A percentile compares a stretch with the other conserved stretches of the same genome.
Evolutionary conservation across 2,113 vertebrate species (phyloP).

Genomic region (Engystomops pustulosus): DNA sequence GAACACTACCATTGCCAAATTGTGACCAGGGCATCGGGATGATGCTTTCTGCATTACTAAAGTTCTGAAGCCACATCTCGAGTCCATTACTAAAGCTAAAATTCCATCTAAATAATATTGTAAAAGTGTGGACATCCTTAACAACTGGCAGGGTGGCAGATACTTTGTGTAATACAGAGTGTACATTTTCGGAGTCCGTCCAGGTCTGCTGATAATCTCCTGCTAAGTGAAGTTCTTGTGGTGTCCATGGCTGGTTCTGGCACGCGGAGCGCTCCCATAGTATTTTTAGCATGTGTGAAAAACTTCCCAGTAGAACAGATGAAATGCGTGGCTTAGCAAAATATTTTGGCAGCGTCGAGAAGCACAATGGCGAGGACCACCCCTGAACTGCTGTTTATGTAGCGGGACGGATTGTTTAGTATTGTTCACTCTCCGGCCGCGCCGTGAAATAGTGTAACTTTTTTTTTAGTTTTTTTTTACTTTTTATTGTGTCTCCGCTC

Average conservation of each 20-base stretch:
- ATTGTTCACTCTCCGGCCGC: not conserved
- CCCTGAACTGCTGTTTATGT: constrained; percentile 9
- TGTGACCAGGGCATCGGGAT: too few species aligned
- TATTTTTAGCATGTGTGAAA: constrained; percentile 47
- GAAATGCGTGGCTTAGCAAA: constrained; percentile 29
- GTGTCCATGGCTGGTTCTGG: constrained; percentile 12
- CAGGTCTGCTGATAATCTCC: not conserved
- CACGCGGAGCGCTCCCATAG: constrained; percentile 6
- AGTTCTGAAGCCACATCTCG: too few species aligned
- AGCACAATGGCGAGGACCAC: constrained; percentile 23
- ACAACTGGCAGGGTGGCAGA: too few species aligned
- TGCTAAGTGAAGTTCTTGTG: not conserved
- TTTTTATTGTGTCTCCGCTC: not conserved
- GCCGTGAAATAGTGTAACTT: not conserved
- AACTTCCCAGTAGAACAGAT: constrained; percentile 26
- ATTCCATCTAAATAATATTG: too few species aligned
- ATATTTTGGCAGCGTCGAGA: constrained; percentile 7
- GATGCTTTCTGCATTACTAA: too few species aligned
- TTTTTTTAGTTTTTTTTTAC: too few species aligned
- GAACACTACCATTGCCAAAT: too few species aligned
- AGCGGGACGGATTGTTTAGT: not conserved
- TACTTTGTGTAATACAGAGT: not conserved
- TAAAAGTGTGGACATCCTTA: too few species aligned
- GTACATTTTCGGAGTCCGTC: not conserved
- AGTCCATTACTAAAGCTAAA: too few species aligned